These are phyloP conservation scores for Smittia sp. DNA, from an alignment of 2,888 invertebrate genomes.

Conservation along the genomic window DNA sequence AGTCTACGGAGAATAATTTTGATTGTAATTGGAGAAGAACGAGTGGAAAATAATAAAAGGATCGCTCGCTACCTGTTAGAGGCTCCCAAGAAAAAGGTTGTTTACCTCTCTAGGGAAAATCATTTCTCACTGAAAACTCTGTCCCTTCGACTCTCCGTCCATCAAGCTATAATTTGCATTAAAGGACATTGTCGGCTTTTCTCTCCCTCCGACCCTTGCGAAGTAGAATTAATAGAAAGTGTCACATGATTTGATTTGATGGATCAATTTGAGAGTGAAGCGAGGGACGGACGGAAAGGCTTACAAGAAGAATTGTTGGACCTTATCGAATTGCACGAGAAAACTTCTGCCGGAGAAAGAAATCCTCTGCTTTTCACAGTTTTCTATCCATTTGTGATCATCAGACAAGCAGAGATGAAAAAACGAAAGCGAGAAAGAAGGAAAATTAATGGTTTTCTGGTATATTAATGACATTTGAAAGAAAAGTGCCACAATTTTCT, in stretches of 20 bases:
- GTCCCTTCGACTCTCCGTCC: neutral
- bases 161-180: conserved; percentile 25
- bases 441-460: conserved; percentile 33
- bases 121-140: conserved; percentile 21
- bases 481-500: conserved; percentile 32
- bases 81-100: neutral
- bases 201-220: neutral
- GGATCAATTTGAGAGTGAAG: conserved; percentile 20
- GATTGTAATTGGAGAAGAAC: neutral
- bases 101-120: neutral
- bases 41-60: conserved; percentile 9
- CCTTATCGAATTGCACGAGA: neutral
- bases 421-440: neutral
- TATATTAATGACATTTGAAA: conserved; percentile 37
- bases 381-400: conserved; percentile 23
- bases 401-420: neutral
- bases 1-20: conserved; percentile 20
- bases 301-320: neutral
- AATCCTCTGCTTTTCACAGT: neutral
- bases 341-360: too few species aligned
- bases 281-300: neutral
- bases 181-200: neutral
- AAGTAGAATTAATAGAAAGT: conserved; percentile 31
- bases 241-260: conserved; percentile 25
- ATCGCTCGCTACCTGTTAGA: neutral